Evolutionary conservation across 2,888 invertebrate genomes (phyloP).

Genomic region (Pristionchus arcanus): DNA sequence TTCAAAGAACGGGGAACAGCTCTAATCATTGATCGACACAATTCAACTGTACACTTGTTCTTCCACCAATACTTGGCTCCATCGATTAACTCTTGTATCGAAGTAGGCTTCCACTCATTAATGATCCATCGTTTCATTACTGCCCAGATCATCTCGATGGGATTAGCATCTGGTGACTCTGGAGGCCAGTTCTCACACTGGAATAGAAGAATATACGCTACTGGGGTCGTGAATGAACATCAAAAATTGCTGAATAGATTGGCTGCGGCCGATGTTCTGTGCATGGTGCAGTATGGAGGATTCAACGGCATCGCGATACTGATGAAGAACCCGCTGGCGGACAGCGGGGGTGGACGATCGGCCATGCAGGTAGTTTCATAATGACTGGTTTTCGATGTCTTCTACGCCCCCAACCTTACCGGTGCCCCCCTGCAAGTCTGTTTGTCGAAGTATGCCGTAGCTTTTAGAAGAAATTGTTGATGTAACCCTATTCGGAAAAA

Average conservation of each 20-base stretch:
- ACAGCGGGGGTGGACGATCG: background rate
- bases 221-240: too few species aligned
- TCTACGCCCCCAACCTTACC: too few species aligned
- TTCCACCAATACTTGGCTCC: background rate
- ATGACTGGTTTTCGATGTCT: too few species aligned
- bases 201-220: too few species aligned
- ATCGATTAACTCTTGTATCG: background rate
- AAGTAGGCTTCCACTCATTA: background rate
- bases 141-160: background rate
- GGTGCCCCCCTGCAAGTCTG: too few species aligned
- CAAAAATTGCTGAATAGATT: too few species aligned
- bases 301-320: conserved; percentile 46
- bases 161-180: too few species aligned
- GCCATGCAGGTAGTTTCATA: conserved; percentile 43
- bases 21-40: background rate
- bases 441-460: too few species aligned
- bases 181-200: background rate
- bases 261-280: conserved; percentile 29
- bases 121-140: background rate
- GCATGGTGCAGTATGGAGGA: conserved; percentile 30
- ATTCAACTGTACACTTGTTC: background rate
- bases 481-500: too few species aligned
- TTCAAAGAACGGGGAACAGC: background rate
- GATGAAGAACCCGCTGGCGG: background rate
- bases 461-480: too few species aligned